phyloP scores from a whole-genome alignment of 2,797 vertebrate species.

The Thunnus albacares region DNA sequence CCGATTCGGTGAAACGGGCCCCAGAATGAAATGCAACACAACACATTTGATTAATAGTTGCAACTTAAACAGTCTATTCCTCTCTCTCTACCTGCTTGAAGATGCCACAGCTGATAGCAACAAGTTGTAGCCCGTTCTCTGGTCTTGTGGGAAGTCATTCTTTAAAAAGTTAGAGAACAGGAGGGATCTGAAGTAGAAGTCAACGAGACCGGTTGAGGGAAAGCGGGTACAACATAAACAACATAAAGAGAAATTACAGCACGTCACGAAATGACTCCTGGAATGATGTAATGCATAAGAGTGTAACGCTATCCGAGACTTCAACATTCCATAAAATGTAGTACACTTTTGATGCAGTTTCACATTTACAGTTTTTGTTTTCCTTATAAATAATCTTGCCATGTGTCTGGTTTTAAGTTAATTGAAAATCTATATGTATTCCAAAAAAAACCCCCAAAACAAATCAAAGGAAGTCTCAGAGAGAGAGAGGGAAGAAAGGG shows the following conservation, averaged over 20 bases:
- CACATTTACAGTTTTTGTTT: no score
- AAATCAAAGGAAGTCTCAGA: no score
- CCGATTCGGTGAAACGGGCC: no score
- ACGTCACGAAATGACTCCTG: constrained; percentile 13
- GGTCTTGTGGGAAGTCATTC: neutral
- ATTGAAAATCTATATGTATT: no score
- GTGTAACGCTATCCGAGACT: neutral
- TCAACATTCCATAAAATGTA: no score
- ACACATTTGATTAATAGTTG: neutral
- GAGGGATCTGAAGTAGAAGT: neutral
- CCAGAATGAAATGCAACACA: neutral
- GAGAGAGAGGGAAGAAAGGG: no score
- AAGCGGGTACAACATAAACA: constrained; percentile 5
- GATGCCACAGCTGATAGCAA: constrained; percentile 16
- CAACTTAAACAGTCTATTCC: neutral
- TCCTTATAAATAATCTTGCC: no score
- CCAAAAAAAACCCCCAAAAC: no score
- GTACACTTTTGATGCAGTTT: no score
- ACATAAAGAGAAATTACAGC: constrained; percentile 28
- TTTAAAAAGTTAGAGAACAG: neutral
- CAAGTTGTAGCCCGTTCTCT: constrained; percentile 27
- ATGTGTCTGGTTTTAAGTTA: no score
- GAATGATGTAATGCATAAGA: constrained; percentile 31
- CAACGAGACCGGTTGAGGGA: neutral
- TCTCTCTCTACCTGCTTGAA: constrained; percentile 1